Base-by-base conservation (phyloP, 2,113 vertebrate genomes). In the Engraulis encrasicolus region DNA sequence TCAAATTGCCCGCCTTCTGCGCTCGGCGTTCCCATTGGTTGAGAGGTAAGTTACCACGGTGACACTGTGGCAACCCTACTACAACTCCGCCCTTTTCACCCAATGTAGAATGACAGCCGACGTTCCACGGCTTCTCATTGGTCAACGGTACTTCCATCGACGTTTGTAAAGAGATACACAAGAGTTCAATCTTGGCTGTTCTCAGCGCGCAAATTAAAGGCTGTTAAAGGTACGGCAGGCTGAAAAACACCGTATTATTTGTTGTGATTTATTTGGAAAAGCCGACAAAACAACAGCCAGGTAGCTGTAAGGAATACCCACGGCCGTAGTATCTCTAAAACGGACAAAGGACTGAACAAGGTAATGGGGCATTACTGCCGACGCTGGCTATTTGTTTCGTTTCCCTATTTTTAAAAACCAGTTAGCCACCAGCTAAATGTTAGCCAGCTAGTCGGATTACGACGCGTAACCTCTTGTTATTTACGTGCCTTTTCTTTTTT, bases 1-100 rank as follows among this genome's bases (percentile, higher is more conserved):
- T 91, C 91, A 86, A 95, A 95, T 94, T 89, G 94, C 93, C 95
- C 94, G 94, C 94, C 94, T 93, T 95, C 90, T 91, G 85, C 86
- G 50, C 77, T 48, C 1, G 74, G 31, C 0, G 11, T 58, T 90
- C 85, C 88, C 78, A 96, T 96, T 95, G 94, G 94, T 82, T 84
- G 37, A 52, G 12, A 0, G 0, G 0, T 5, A 85, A 90, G 94
- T 96, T 94, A 61, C 95, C 91, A 93, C 92, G 85, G 95, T 79
- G 91, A 94, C 87, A 87, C 89, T 90, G 89, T 92, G 92, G 93
- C 92, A 93, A 91, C 92, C 38, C 49, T 50, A 88, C 82, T 48
- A 27, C 87, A 84, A 6, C 91, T 17, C 92, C 92, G 81, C 94
- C 95, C 54, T 9, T 87, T 90, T 93, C 0, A 2, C 93, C 90